Evolutionary conservation across 1,140 invertebrate species (phyloP).

Genomic region (Acromyrmex heyeri): DNA sequence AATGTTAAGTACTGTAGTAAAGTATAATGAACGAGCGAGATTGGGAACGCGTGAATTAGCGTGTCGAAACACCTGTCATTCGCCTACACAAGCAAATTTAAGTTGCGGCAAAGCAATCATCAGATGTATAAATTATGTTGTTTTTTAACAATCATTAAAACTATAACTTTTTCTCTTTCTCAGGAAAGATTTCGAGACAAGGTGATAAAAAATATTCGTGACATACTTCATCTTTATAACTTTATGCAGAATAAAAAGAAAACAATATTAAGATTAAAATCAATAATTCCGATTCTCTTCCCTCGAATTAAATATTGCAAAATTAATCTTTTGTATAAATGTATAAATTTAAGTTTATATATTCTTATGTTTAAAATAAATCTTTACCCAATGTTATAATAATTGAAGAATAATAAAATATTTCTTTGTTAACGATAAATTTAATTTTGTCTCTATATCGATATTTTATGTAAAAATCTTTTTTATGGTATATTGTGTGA

Average conservation of each 20-base stretch:
- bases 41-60: constrained; percentile 35
- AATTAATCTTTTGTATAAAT: not conserved
- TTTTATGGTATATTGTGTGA: no score
- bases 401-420: no score
- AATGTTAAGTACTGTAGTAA: constrained; percentile 1
- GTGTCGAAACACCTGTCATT: constrained; percentile 1
- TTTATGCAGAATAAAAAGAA: not conserved
- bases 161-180: not conserved
- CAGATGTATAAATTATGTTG: not conserved
- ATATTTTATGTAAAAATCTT: no score
- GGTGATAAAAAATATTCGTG: not conserved
- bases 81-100: not conserved
- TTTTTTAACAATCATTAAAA: not conserved
- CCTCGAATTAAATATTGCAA: not conserved
- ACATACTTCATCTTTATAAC: not conserved
- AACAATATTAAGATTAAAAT: not conserved
- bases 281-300: not conserved
- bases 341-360: not conserved
- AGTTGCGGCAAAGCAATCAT: not conserved
- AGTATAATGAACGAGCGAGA: constrained; percentile 26
- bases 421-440: no score
- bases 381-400: no score
- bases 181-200: not conserved
- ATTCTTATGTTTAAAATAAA: no score
- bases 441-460: no score